Conservation (phyloP, 1,140 invertebrate species). For the Megathymus violae region DNA sequence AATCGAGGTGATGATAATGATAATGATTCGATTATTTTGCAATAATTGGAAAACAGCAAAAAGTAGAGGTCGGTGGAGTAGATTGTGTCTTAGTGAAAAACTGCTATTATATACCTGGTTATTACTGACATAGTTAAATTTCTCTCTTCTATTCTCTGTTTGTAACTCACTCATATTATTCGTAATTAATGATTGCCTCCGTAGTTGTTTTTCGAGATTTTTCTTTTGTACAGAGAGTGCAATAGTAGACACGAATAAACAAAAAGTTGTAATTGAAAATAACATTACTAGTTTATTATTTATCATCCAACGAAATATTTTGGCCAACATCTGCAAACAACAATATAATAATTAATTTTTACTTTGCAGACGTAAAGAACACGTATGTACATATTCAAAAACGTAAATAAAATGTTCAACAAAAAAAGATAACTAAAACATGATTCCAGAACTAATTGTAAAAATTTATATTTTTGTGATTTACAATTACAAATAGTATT, state of each 20-base stretch:
- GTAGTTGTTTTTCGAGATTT: conserved; percentile 6
- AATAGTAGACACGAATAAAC: conserved; percentile 69
- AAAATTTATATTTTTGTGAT: too few relatives aligned
- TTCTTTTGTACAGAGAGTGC: conserved; percentile 7
- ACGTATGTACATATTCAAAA: too few relatives aligned
- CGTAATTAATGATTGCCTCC: background rate
- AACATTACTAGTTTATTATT: conserved; percentile 57
- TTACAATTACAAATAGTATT: too few relatives aligned
- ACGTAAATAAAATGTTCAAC: too few relatives aligned
- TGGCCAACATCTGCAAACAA: conserved; percentile 42
- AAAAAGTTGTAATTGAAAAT: conserved; percentile 49
- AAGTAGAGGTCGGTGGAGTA: too few relatives aligned
- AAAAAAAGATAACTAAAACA: too few relatives aligned
- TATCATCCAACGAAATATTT: conserved; percentile 46
- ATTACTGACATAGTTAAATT: background rate
- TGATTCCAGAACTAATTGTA: too few relatives aligned
- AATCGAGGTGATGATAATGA: too few relatives aligned
- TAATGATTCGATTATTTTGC: too few relatives aligned
- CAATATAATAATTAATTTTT: background rate
- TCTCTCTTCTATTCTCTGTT: background rate
- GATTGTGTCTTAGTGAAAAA: too few relatives aligned
- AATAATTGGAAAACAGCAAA: too few relatives aligned
- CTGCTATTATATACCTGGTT: conserved; percentile 20
- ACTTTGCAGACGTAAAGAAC: too few relatives aligned
- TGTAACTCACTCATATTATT: background rate